Evolutionary conservation across 2,113 vertebrate species (phyloP).

Genomic region (Macrotis lagotis): DNA sequence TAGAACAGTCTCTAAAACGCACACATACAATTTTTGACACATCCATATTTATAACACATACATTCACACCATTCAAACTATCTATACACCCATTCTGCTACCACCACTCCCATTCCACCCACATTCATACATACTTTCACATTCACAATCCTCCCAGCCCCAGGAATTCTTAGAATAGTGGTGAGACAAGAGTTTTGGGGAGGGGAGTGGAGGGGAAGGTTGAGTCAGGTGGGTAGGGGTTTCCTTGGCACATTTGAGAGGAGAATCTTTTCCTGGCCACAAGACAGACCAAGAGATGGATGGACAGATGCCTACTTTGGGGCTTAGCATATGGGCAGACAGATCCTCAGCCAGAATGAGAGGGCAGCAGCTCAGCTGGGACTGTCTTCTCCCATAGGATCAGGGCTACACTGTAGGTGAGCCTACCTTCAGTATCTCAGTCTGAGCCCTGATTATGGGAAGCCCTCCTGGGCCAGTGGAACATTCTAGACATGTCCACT

Average conservation of each 20-base stretch:
- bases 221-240: not conserved
- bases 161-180: not conserved
- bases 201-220: not conserved
- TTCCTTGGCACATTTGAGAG: constrained; percentile 52
- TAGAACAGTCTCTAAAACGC: not conserved
- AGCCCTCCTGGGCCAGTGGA: constrained; percentile 54
- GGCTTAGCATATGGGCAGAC: not conserved
- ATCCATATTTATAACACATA: not conserved
- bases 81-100: not conserved
- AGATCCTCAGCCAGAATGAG: not conserved
- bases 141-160: not conserved
- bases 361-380: constrained; percentile 24
- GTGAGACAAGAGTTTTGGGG: constrained; percentile 22
- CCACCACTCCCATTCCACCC: not conserved
- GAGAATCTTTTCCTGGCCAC: constrained; percentile 69
- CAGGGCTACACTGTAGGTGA: constrained; percentile 38
- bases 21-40: not conserved
- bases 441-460: constrained; percentile 39
- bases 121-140: not conserved
- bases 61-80: not conserved
- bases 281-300: constrained; percentile 31
- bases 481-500: not conserved
- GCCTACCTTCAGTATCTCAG: not conserved
- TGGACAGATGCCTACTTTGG: constrained; percentile 57
- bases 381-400: constrained; percentile 54